These are phyloP conservation scores for Enteromius argenteus DNA, from an alignment of 2,797 vertebrate genomes.

Conservation along the genomic window DNA sequence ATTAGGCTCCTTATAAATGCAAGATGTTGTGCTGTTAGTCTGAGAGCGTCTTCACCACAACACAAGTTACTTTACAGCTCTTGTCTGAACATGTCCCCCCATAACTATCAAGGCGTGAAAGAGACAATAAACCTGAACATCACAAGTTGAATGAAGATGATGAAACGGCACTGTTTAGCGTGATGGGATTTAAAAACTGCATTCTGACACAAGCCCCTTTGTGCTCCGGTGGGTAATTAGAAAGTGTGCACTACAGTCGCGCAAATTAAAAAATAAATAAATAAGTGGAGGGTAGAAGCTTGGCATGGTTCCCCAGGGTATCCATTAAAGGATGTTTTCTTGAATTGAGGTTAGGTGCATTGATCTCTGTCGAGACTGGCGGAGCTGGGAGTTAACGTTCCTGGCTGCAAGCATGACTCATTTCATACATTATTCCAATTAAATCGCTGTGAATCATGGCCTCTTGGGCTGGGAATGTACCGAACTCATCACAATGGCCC, in stretches of 20 bases:
- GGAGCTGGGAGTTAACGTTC: conserved; percentile 81
- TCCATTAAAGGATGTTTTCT: conserved; percentile 87
- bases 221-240: conserved; percentile 85
- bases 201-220: conserved; percentile 75
- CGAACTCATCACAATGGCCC: conserved; percentile 67
- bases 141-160: conserved; percentile 52
- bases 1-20: conserved; percentile 46
- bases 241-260: conserved; percentile 77
- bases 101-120: conserved; percentile 50
- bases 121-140: conserved; percentile 59
- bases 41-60: conserved; percentile 26
- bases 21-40: conserved; percentile 29
- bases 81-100: conserved; percentile 17
- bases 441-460: conserved; percentile 74
- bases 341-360: conserved; percentile 86
- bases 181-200: conserved; percentile 68
- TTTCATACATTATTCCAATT: conserved; percentile 87
- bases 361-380: conserved; percentile 84
- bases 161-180: conserved; percentile 53
- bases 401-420: conserved; percentile 78
- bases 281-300: conserved; percentile 74
- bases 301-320: conserved; percentile 74
- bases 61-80: conserved; percentile 18
- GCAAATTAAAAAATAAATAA: conserved; percentile 79
- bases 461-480: conserved; percentile 66